These are phyloP conservation scores for Clunio marinus DNA, from an alignment of 2,888 invertebrate species.

Conservation along the genomic window DNA sequence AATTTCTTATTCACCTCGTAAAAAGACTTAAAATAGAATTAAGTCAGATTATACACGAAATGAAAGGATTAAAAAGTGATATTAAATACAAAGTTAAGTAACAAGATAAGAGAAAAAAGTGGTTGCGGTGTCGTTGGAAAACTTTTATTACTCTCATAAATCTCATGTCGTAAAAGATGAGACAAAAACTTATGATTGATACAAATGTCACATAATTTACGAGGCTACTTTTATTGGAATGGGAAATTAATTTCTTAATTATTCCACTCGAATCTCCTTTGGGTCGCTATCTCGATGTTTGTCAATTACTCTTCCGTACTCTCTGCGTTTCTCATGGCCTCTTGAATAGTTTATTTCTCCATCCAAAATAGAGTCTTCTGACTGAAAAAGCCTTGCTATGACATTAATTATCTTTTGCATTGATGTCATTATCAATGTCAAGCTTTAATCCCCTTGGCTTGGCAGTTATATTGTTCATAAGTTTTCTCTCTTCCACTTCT, in stretches of 20 bases:
- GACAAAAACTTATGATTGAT: background rate
- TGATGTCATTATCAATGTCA: constrained; percentile 23
- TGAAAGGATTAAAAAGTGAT: background rate
- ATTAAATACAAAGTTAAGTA: background rate
- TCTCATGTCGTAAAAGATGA: background rate
- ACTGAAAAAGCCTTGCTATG: background rate
- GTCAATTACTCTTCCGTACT: background rate
- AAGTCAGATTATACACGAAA: background rate
- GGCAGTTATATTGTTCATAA: too few species aligned
- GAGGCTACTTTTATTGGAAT: background rate
- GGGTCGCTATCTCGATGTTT: background rate
- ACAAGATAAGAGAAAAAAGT: background rate
- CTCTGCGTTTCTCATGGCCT: background rate
- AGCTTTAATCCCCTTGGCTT: background rate
- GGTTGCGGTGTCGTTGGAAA: background rate
- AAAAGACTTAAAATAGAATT: constrained; percentile 17
- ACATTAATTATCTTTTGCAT: constrained; percentile 14
- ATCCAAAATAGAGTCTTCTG: background rate
- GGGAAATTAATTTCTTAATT: constrained; percentile 12
- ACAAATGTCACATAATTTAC: background rate
- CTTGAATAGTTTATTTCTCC: background rate
- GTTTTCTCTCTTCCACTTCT: too few species aligned
- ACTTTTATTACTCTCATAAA: background rate
- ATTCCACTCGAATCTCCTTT: background rate
- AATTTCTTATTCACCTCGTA: too few species aligned